Conservation (phyloP, 2,888 invertebrate genomes). For the Cantharis rustica region DNA sequence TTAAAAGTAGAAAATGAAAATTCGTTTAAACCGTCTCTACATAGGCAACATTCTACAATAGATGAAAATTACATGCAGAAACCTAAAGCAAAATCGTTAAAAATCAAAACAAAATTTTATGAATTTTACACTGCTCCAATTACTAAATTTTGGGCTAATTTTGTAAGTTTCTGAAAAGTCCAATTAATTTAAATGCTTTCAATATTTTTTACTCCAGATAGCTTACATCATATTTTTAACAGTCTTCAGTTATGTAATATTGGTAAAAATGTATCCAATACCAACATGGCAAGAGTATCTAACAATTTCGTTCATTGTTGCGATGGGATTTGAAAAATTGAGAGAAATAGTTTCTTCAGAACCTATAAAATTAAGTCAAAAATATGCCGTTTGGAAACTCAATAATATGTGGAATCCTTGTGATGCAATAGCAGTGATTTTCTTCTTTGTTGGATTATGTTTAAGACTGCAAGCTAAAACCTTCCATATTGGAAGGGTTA, state of each 20-base stretch:
- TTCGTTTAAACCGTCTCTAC: slow-evolving; percentile 65
- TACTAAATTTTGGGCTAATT: slow-evolving; percentile 98
- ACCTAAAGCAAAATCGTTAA: slow-evolving; percentile 63
- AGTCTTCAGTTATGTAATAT: slow-evolving; percentile 88
- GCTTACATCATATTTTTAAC: slow-evolving; percentile 92
- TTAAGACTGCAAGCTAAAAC: slow-evolving; percentile 75
- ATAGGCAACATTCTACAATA: slow-evolving; percentile 53
- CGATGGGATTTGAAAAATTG: slow-evolving; percentile 90
- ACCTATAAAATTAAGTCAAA: slow-evolving; percentile 86
- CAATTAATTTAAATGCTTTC: too few species aligned
- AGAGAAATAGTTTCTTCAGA: slow-evolving; percentile 90
- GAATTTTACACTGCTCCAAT: slow-evolving; percentile 99
- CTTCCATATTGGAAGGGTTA: slow-evolving; percentile 83
- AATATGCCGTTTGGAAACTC: slow-evolving; percentile 92
- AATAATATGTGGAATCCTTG: slow-evolving; percentile 97
- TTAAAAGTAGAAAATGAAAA: slow-evolving; percentile 84
- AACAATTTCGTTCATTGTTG: slow-evolving; percentile 87
- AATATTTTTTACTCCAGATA: slow-evolving; percentile 67
- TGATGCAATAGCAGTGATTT: slow-evolving; percentile 87
- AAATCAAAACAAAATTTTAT: slow-evolving; percentile 87
- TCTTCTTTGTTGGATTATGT: slow-evolving; percentile 83
- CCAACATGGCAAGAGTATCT: slow-evolving; percentile 90
- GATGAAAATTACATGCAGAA: slow-evolving; percentile 43
- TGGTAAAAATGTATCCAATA: slow-evolving; percentile 78
- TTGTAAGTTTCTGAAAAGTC: slow-evolving; percentile 67